Evolutionary conservation across 2,888 invertebrate species (phyloP).

Genomic region (Hofmannophila pseudospretella): DNA sequence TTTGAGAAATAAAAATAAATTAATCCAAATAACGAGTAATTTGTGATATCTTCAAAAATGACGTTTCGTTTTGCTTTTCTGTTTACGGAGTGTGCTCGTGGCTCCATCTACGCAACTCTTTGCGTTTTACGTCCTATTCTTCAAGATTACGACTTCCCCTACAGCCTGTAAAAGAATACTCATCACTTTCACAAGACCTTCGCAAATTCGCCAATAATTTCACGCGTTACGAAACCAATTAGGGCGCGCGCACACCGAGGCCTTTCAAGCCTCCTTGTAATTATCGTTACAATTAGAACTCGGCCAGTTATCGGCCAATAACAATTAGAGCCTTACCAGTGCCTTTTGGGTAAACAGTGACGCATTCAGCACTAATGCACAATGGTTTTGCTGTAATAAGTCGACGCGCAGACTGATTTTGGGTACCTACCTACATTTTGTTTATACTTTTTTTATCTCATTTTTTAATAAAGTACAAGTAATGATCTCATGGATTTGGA

Average conservation of each 20-base stretch:
- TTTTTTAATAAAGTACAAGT: too few relatives aligned
- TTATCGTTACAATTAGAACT: constrained; percentile 28
- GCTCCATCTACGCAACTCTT: too few relatives aligned
- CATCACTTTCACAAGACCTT: neutral
- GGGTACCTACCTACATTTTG: neutral
- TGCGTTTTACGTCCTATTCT: too few relatives aligned
- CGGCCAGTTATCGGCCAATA: constrained; percentile 26
- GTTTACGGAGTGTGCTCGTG: too few relatives aligned
- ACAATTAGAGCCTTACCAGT: constrained; percentile 26
- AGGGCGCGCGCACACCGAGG: constrained; percentile 11
- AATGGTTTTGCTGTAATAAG: neutral
- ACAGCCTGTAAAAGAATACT: too few relatives aligned
- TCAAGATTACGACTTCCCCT: too few relatives aligned
- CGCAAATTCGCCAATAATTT: neutral
- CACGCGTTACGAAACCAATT: neutral
- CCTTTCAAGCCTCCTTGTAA: constrained; percentile 13
- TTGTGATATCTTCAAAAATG: too few relatives aligned
- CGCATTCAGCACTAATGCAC: constrained; percentile 14
- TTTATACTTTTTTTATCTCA: too few relatives aligned
- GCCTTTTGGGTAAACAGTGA: constrained; percentile 22
- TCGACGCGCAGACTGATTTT: neutral
- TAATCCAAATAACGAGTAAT: too few relatives aligned
- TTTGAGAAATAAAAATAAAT: too few relatives aligned
- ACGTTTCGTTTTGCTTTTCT: too few relatives aligned
- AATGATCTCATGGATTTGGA: too few relatives aligned